These are phyloP conservation scores for Cyanoliseus patagonus DNA, from an alignment of 2,113 vertebrate species.

Conservation along the genomic window DNA sequence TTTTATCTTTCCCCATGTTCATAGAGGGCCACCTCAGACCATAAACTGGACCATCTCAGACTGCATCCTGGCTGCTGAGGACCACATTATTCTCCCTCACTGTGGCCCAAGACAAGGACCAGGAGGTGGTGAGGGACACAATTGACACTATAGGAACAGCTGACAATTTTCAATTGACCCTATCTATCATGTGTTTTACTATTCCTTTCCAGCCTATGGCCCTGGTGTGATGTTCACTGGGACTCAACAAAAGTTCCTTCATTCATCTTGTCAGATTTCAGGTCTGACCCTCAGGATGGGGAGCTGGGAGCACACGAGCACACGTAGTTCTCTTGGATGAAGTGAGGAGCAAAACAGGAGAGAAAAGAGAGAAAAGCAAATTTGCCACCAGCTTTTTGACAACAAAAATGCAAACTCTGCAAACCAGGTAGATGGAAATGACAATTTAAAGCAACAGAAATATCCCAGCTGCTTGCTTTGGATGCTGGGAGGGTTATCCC, in stretches of 20 bases:
- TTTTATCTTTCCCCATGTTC: neutral
- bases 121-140: neutral
- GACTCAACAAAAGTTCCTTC: neutral
- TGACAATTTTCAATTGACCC: no score
- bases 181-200: neutral
- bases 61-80: neutral
- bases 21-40: neutral
- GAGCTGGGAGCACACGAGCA: neutral
- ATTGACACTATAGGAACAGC: neutral
- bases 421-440: neutral
- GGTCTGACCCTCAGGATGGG: neutral
- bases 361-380: neutral
- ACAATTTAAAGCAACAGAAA: neutral
- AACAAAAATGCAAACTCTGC: neutral
- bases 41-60: neutral
- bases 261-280: neutral
- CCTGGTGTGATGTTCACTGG: neutral
- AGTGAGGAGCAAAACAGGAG: neutral
- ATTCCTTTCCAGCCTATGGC: neutral
- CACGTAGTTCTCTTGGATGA: rapidly evolving
- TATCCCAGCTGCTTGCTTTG: neutral
- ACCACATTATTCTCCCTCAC: neutral
- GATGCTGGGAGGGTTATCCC: neutral
- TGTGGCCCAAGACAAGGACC: neutral
- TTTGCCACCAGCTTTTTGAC: neutral